phyloP scores from a whole-genome alignment of 2,113 vertebrate genomes.

The Prietella phreatophila region DNA sequence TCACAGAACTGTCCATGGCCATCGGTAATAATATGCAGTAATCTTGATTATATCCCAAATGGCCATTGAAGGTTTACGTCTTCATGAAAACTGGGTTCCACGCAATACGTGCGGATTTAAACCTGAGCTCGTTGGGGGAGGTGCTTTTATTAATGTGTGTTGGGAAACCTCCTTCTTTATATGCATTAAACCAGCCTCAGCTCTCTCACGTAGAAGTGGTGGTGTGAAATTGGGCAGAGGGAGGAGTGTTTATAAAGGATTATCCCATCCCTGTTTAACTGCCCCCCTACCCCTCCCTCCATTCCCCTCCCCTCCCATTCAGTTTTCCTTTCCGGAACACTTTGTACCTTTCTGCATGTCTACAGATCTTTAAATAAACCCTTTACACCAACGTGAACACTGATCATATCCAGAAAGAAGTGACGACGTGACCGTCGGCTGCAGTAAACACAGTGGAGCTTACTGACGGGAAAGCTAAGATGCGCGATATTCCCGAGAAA shows the following conservation, averaged over 20 bases:
- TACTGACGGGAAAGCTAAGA: not conserved
- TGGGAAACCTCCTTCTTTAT: conserved; percentile 4
- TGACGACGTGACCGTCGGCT: not conserved
- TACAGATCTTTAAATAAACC: conserved; percentile 40
- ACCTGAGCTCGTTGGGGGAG: not conserved
- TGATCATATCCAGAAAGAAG: not conserved
- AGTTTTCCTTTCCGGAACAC: not conserved
- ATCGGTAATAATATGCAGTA: not conserved
- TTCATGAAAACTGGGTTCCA: not conserved
- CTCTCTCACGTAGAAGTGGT: not conserved
- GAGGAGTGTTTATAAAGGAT: conserved; percentile 31
- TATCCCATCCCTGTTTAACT: conserved; percentile 30
- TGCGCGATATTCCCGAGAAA: not conserved
- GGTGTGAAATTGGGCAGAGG: conserved; percentile 41
- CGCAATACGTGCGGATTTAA: not conserved
- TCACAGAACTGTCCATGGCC: not conserved
- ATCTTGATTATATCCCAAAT: not conserved
- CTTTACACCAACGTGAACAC: not conserved
- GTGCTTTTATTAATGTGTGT: conserved; percentile 8
- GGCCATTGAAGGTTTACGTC: not conserved
- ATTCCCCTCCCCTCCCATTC: not conserved
- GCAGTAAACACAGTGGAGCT: not conserved
- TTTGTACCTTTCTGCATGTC: conserved; percentile 4
- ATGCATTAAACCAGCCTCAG: conserved; percentile 11
- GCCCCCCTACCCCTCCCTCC: not conserved